Percentiles rank a stretch among this genome's conserved stretches.
Conservation (phyloP, 2,797 vertebrate genomes). For the Danio albolineatus region DNA sequence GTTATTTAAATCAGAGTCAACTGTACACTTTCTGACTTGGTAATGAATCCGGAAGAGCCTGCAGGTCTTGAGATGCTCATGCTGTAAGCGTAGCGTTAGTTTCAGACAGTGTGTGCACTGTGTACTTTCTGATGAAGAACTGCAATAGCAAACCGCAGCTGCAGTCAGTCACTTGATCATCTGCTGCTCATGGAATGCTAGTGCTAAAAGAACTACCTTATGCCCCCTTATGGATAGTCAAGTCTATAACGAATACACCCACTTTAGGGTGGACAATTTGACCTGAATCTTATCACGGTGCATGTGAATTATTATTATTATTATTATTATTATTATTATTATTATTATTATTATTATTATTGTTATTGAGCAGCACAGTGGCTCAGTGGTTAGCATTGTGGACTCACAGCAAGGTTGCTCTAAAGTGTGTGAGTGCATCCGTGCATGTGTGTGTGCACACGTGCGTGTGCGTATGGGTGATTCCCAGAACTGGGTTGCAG, state of each 20-base stretch:
- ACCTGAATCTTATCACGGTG: neutral
- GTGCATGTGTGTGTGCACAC: too few relatives aligned
- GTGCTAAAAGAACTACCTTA: slow-evolving; percentile 56
- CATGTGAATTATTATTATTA: neutral
- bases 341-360: too few relatives aligned
- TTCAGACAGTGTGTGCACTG: slow-evolving; percentile 58
- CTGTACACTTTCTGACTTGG: slow-evolving; percentile 49
- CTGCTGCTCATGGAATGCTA: slow-evolving; percentile 52
- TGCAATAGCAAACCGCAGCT: slow-evolving; percentile 51
- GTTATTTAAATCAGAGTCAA: slow-evolving; percentile 64
- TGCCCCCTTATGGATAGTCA: slow-evolving; percentile 63
- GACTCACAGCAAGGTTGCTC: too few relatives aligned
- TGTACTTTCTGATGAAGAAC: slow-evolving; percentile 55
- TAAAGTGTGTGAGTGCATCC: too few relatives aligned
- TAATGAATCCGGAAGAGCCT: slow-evolving; percentile 44
- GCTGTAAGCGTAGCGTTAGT: slow-evolving; percentile 63
- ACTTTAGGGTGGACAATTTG: neutral
- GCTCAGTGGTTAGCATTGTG: too few relatives aligned
- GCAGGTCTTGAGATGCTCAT: slow-evolving; percentile 50
- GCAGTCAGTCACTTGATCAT: slow-evolving; percentile 59
- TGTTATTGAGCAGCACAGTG: too few relatives aligned
- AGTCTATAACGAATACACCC: slow-evolving; percentile 50
- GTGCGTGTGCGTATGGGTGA: too few relatives aligned
- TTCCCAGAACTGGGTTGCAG: too few relatives aligned
- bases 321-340: too few relatives aligned